Evolutionary conservation across 2,888 invertebrate genomes (phyloP), one percentile per base, ranked within the genome.

Genomic region (Ctenicera cuprea): DNA sequence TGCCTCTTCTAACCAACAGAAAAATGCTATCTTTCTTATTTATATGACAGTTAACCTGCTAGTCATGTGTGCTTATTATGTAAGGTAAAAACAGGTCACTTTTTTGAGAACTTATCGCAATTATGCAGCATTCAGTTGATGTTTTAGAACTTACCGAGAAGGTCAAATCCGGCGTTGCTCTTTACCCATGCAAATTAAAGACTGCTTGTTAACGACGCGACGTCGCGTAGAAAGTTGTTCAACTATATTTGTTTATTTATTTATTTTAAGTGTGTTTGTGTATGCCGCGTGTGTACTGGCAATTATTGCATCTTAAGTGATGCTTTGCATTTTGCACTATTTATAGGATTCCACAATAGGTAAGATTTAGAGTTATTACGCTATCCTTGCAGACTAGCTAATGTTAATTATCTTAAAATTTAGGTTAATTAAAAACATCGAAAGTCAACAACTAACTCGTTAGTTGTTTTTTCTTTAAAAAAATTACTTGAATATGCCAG

Each of bases 11-110:
- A 57, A 37, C 57, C 30, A 33, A 20, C 12, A 12, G 11, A 20
- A 22, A 50, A 50, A 12, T 50, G 14, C 16, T 16, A 57, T 18
- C 57, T 7, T 57, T 16, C 33, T 33, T 57, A 33, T 57, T 22
- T 50, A 50, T 20, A 9, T 22, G 20, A 50, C 50, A 20, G 50
- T 50, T 22, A 50, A 57, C 18, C 33, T 57, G 33, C 22, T 33
- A 57, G 45, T 45, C 45, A 57, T 37, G 14, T 57, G 33, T 14
- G 26, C 18, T 12, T 33, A n/a, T 57, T 57, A 57, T 57, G 57
- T 57, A 57, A 57, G 18, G 33, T 3, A 37, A 57, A 57, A 57
- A 57, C 57, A 14, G 30, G 57, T 33, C 57, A 37, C 33, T 33
- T 57, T 54, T 57, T 50, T 33, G 33, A 9, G 11, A 57, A 18